Conservation (phyloP, 2,113 vertebrate species). For the Zingel zingel region DNA sequence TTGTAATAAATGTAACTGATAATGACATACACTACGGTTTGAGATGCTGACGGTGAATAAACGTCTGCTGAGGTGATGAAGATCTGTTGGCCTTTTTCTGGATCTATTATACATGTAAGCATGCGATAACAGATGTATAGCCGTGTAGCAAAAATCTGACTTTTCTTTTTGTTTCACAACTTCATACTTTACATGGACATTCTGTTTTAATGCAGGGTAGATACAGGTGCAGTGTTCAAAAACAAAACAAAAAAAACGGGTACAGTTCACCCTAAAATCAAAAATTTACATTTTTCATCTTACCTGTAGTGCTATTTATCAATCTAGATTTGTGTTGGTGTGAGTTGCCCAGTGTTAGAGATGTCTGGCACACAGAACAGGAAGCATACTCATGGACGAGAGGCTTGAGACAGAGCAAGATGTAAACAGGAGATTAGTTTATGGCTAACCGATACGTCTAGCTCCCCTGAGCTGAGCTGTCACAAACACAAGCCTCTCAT, state of each 20-base stretch:
- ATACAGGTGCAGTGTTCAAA: not conserved
- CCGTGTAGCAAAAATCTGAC: not conserved
- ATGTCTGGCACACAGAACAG: not conserved
- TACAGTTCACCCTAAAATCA: not conserved
- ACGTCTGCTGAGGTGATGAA: constrained; percentile 38
- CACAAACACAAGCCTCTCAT: no score
- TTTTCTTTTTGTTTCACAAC: not conserved
- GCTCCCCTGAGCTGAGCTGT: no score
- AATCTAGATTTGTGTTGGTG: not conserved
- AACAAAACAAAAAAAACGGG: no score
- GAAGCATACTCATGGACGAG: no score
- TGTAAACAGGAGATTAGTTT: no score
- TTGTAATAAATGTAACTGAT: constrained; percentile 12
- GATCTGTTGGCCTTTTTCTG: not conserved
- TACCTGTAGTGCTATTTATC: not conserved
- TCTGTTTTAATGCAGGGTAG: not conserved
- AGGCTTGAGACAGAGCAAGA: no score
- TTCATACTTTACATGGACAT: not conserved
- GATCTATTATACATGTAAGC: not conserved
- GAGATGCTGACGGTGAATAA: constrained; percentile 61
- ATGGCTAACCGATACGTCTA: no score
- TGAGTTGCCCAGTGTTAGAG: no score
- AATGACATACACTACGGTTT: not conserved
- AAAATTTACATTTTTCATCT: not conserved
- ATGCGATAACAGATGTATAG: not conserved